Conservation (phyloP, 2,113 vertebrate genomes). For the Phoenicopterus ruber region DNA sequence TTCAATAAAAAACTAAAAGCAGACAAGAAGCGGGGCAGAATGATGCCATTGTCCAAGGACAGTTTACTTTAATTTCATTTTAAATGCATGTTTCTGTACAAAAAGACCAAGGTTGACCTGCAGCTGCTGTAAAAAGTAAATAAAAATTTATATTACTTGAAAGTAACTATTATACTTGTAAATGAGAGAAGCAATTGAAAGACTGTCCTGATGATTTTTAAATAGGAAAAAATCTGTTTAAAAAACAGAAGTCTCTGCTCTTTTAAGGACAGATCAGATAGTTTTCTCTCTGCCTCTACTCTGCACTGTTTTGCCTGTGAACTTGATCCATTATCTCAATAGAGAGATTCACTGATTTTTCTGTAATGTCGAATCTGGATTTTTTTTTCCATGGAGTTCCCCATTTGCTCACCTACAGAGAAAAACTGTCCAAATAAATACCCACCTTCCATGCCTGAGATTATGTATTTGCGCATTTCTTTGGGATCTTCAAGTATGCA, state of each 20-base stretch:
- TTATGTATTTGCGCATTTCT: background rate
- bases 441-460: background rate
- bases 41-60: slow-evolving; percentile 44
- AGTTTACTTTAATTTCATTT: slow-evolving; percentile 57
- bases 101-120: slow-evolving; percentile 60
- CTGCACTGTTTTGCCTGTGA: background rate
- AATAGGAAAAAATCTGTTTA: background rate
- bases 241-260: background rate
- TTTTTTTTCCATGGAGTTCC: background rate
- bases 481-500: background rate
- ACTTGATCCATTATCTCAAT: background rate
- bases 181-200: slow-evolving; percentile 47
- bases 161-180: slow-evolving; percentile 42
- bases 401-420: background rate
- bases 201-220: slow-evolving; percentile 19
- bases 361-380: background rate
- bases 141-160: slow-evolving; percentile 57
- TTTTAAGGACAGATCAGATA: background rate
- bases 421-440: background rate
- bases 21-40: slow-evolving; percentile 31
- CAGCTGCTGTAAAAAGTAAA: slow-evolving; percentile 58
- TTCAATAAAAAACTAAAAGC: slow-evolving; percentile 46
- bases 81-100: slow-evolving; percentile 59
- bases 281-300: background rate
- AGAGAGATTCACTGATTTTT: background rate